Conservation (phyloP, 1,140 invertebrate genomes). For the Muscidifurax raptorellus region DNA sequence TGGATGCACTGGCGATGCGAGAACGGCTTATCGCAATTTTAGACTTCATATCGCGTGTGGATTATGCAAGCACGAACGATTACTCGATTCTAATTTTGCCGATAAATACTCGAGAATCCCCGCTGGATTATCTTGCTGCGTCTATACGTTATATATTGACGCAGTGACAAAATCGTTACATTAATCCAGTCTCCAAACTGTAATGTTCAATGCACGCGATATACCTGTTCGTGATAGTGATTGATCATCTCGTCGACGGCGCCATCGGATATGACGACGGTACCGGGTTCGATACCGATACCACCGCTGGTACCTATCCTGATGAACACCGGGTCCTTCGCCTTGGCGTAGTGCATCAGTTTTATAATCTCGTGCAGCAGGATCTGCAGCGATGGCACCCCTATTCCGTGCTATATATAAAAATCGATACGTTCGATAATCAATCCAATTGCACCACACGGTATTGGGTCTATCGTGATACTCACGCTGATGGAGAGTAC, state of each 20-base stretch:
- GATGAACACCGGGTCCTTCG: slow-evolving; percentile 92
- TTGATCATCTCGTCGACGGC: slow-evolving; percentile 88
- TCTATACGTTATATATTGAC: no score
- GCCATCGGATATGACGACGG: slow-evolving; percentile 91
- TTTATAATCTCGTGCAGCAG: slow-evolving; percentile 95
- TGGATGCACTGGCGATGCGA: no score
- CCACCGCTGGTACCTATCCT: slow-evolving; percentile 95
- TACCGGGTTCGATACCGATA: slow-evolving; percentile 90
- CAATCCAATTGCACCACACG: not conserved
- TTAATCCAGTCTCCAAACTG: no score
- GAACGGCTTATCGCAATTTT: no score
- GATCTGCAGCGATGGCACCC: slow-evolving; percentile 93
- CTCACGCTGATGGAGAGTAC: slow-evolving; percentile 93
- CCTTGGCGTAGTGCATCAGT: slow-evolving; percentile 92
- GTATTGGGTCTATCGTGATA: slow-evolving; percentile 58
- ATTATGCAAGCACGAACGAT: no score
- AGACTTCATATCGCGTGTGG: no score
- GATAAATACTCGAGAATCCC: no score
- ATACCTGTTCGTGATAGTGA: slow-evolving; percentile 81
- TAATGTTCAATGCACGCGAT: no score
- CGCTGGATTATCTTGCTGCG: no score
- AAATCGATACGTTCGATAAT: no score
- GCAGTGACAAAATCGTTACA: no score
- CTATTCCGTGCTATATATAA: slow-evolving; percentile 91
- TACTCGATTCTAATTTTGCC: no score